phyloP scores from a whole-genome alignment of 2,797 vertebrate genomes.

The Erpetoichthys calabaricus region DNA sequence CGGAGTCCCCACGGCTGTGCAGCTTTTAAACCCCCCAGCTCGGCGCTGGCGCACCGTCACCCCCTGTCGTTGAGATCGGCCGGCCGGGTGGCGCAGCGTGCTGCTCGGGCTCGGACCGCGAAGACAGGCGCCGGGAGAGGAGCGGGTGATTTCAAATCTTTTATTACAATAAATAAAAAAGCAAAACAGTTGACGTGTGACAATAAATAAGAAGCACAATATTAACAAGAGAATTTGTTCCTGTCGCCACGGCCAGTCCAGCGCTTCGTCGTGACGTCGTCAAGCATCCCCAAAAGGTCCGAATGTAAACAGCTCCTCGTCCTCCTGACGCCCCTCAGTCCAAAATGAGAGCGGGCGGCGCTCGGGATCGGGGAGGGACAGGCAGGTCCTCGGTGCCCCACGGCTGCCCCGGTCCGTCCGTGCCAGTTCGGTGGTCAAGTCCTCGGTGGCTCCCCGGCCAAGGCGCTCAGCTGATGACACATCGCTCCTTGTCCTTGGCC shows the following conservation, averaged over 20 bases:
- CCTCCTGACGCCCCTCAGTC: no score
- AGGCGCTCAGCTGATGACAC: constrained; percentile 69
- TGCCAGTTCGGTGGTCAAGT: constrained; percentile 2
- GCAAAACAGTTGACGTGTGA: constrained; percentile 24
- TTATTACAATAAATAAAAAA: constrained; percentile 12
- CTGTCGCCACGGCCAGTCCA: constrained; percentile 37
- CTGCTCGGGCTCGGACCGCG: neutral
- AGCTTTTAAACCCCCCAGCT: no score
- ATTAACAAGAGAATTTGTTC: constrained; percentile 40
- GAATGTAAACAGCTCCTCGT: no score
- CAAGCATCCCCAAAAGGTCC: no score
- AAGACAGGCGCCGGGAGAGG: neutral
- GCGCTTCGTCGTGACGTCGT: no score
- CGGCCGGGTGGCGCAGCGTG: no score
- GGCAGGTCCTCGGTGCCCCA: no score
- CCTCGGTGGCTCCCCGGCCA: rapidly evolving
- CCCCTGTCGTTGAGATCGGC: no score
- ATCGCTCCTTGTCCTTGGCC: constrained; percentile 78
- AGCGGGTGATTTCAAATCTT: neutral
- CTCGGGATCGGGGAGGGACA: no score
- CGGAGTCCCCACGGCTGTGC: no score
- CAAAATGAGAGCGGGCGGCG: no score
- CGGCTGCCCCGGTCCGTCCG: constrained; percentile 4
- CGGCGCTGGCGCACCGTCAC: no score
- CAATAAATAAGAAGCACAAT: constrained; percentile 41